phyloP scores from a whole-genome alignment of 1,140 invertebrate species.

The Aleiodes sp. region DNA sequence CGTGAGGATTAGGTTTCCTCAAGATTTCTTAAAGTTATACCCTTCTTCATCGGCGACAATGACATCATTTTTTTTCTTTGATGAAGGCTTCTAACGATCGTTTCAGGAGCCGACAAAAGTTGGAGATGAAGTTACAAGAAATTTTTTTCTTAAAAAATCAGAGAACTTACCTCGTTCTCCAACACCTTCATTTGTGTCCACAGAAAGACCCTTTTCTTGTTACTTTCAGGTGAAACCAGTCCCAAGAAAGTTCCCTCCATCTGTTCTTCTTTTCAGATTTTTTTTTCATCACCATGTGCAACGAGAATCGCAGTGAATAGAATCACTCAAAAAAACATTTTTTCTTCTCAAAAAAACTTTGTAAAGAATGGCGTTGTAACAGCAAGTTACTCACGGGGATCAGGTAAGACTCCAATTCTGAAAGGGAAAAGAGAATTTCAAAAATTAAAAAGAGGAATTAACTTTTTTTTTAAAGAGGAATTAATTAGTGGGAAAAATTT shows the following conservation, averaged over 20 bases:
- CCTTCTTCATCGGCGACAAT: background rate
- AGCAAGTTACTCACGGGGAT: too few relatives aligned
- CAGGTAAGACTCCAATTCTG: too few relatives aligned
- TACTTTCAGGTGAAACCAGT: conserved; percentile 14
- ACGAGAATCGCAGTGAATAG: background rate
- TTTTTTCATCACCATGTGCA: background rate
- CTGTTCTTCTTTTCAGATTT: background rate
- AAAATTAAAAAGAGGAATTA: too few relatives aligned
- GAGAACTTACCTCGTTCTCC: too few relatives aligned
- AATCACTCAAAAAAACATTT: background rate
- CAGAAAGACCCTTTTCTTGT: background rate
- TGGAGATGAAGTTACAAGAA: conserved; percentile 6
- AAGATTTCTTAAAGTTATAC: too few relatives aligned
- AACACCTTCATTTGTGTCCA: background rate
- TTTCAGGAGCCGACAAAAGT: background rate
- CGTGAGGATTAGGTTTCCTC: background rate
- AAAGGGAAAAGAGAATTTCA: too few relatives aligned
- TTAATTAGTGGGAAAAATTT: too few relatives aligned
- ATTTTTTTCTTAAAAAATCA: too few relatives aligned
- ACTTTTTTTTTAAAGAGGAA: too few relatives aligned
- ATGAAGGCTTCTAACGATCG: background rate
- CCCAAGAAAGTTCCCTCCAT: background rate
- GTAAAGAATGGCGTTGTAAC: background rate
- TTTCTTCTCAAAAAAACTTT: background rate
- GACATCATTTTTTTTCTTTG: background rate